Base-by-base conservation (phyloP, 1,140 invertebrate species). In the Metopolophium dirhodum region DNA sequence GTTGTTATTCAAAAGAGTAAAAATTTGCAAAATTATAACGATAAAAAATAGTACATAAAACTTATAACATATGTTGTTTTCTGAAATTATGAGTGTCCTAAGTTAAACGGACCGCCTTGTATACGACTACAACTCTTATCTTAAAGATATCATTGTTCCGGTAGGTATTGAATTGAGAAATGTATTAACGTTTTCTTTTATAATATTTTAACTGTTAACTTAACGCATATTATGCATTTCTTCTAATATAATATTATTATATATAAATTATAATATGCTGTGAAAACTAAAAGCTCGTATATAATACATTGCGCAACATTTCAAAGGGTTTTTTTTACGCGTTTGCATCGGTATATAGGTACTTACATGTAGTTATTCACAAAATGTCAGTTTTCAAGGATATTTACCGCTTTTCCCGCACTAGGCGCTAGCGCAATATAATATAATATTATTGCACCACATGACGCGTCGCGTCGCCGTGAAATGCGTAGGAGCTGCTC, bases 341-440 rank as follows among this genome's bases (percentile, higher is more conserved):
- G 11, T 68, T 68, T 30, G 3, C 11, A 30, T 30, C 30, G 30
- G 61, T 14, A 14, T 61, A 61, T 68, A 68, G 61, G 30, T 68
- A 26, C 22, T 4, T 20, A 30, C 30, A 30, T n/a, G 9, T 68
- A 68, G 61, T n/a, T 68, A 30, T 14, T 68, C 61, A 68, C 9
- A 68, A 68, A 68, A 68, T 68, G 61, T 45, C 83, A 45, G 41
- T 85, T 45, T 85, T 85, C 83, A 85, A 85, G 83, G 83, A 45
- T 41, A 41, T 45, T 85, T 26, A 26, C 37, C 83, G 11, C 11
- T 85, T 85, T 85, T 30, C 26, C 37, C 26, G 83, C 37, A 45
- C 22, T 45, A 85, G 83, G 22, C 83, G 83, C 83, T 85, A 41
- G 23, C 9, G 26, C 41, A 85, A 45, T 30, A 45, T 49, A 37